Evolutionary conservation across 2,797 vertebrate species (phyloP), one percentile per base, ranked within the genome.

Genomic region (Fratercula arctica): DNA sequence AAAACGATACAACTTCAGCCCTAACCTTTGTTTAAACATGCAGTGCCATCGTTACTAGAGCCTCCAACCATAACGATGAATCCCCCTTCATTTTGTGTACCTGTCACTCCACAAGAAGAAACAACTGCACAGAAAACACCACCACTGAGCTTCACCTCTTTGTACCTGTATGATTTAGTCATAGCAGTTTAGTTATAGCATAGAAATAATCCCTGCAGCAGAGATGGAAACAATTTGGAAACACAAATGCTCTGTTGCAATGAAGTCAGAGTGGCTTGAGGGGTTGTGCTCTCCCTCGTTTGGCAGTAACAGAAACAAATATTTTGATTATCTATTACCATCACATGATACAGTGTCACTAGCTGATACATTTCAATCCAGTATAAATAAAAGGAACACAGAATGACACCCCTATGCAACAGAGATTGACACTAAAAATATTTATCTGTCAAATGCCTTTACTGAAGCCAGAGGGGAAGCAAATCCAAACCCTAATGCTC

Each of bases 391-490:
- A 90, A 87, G 51, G 17, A 96, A 73, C 53, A 73, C 18, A 61
- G 66, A 78, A 91, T 48, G 85, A 73, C 59, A 87, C 19, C 13
- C 15, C 48, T 56, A 79, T 37, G 35, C n/a, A 90, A 79, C 7
- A 82, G 35, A 87, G 24, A 72, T 7, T 87, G 77, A 89, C 78
- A 64, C 13, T 48, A 81, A 85, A 92, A 90, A 74, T 70, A 87
- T 74, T 85, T 87, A 23, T 46, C 33, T 18, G 4, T 67, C 41
- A 63, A 37, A 16, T 25, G 39, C 41, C 57, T 94, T 87, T 60
- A 67, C 31, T 43, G 39, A 93, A 64, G 26, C 24, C 39, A 46
- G 37, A 79, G 10, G 13, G 1, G 28, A 41, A 66, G 33, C 16
- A 2, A 14, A 0, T 1, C 4, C 46, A 80, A 53, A 79, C 8